Evolutionary conservation across 2,888 invertebrate genomes (phyloP), one percentile per base, ranked within the genome.

Genomic region (Dryococelus australis): DNA sequence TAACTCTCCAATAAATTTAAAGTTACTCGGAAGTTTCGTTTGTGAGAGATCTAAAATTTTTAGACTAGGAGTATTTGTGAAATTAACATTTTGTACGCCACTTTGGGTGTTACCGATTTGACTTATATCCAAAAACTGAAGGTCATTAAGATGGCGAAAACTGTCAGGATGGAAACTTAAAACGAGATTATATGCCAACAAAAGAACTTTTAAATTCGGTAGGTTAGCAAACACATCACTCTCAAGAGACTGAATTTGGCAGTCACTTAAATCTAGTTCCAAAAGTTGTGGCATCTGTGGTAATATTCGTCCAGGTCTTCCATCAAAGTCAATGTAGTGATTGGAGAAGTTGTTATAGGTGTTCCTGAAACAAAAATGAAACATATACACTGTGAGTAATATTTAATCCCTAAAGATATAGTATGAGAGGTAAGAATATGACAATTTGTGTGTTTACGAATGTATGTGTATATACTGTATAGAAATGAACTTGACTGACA

Each of bases 181-280:
- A 2, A 95, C 93, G 83, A 92, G 92, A 88, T 95, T 95, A 86
- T 94, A 92, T 0, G 94, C 93, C 3, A 95, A 90, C 88, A 94
- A 94, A 0, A 95, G 91, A 0, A 93, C 92, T 51, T 92, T 91
- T 0, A 95, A 89, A 0, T 91, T 92, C 0, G 91, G 91, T 91
- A 95, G 92, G 85, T 93, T 93, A 20, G 85, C 88, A 89, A 95
- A 95, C 0, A 92, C 90, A 4, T 92, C 90, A 24, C 91, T 90
- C 3, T 92, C 91, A 0, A 95, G 87, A 0, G 91, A 91, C 88
- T 93, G 91, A 43, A 95, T 95, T 35, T 92, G 92, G 89, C 95
- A 95, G 0, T 93, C 91, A 87, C 95, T 92, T 0, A 95, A 91
- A 89, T 95, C 95, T n/a, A 95, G 90, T 88, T 95, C 94, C 83